Evolutionary conservation across 2,797 vertebrate species (phyloP).

Genomic region (Sebastes vulpes): DNA sequence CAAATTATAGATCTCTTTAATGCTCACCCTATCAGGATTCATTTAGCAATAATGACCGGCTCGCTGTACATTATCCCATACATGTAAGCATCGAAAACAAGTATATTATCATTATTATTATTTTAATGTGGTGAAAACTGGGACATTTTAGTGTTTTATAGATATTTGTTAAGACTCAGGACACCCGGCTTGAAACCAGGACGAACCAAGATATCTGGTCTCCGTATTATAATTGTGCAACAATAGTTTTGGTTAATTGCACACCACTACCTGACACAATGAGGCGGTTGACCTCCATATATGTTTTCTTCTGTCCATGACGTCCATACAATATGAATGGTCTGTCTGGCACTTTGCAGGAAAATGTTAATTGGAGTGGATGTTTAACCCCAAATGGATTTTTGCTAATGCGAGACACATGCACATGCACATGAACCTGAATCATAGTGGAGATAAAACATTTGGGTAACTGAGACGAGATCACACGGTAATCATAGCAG

Average conservation of each 20-base stretch:
- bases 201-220: too few relatives aligned
- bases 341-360: neutral
- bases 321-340: neutral
- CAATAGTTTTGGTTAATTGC: neutral
- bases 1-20: too few relatives aligned
- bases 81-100: too few relatives aligned
- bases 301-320: neutral
- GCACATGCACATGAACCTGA: too few relatives aligned
- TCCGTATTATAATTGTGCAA: too few relatives aligned
- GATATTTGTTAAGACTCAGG: neutral
- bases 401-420: neutral
- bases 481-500: neutral
- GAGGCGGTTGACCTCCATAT: neutral
- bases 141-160: neutral
- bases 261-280: neutral
- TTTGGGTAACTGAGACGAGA: neutral
- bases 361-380: neutral
- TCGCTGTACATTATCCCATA: too few relatives aligned
- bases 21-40: too few relatives aligned
- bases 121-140: neutral
- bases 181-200: too few relatives aligned
- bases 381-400: neutral
- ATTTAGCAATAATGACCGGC: too few relatives aligned
- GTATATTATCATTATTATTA: neutral
- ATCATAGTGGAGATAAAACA: neutral